Base-by-base conservation (phyloP, 2,797 vertebrate species). In the Typhlichthys subterraneus region DNA sequence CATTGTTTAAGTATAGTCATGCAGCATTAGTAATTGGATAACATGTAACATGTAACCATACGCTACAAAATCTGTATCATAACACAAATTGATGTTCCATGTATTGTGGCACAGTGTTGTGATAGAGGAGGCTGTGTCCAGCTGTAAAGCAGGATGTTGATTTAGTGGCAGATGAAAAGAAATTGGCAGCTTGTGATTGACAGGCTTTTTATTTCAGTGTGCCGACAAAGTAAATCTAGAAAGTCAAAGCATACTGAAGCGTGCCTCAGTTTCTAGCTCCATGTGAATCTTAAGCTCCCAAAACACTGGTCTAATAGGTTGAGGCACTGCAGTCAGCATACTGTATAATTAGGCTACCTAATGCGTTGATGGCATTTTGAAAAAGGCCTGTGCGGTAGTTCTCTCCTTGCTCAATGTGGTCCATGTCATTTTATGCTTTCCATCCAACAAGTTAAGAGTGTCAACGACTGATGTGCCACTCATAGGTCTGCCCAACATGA, bases 401-500 rank as follows among this genome's bases (percentile, higher is more conserved):
- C 48, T 71, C 75, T 57, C 48, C 62, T 33, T 55, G 57, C 63
- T 65, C 46, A 52, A 59, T 15, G 42, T 81, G 53, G 65, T 75
- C 54, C 45, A 50, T 57, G 56, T 15, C 56, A 63, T 64, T 70
- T 47, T 38, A 13, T 54, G 53, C 60, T 67, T 70, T 72, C 61
- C 57, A 54, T 45, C 47, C 42, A 33, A 58, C 56, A 31, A 45
- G n/a, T 50, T 57, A 48, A 67, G 19, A 2, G 56, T 51, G 47
- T 48, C 33, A 67, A 56, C 12, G 14, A 58, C 19, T 42, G n/a
- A 53, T 12, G 45, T 46, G 57, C 65, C 61, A 55, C 57, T 50
- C 47, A 42, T 53, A 76, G 49, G 45, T 29, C 29, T 76, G 75
- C 73, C 65, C 67, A 63, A 80, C 77, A 67, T 57, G 63, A 70